These are phyloP conservation scores for Drosophila nikananu DNA, from an alignment of 1,140 invertebrate genomes.

Conservation along the genomic window DNA sequence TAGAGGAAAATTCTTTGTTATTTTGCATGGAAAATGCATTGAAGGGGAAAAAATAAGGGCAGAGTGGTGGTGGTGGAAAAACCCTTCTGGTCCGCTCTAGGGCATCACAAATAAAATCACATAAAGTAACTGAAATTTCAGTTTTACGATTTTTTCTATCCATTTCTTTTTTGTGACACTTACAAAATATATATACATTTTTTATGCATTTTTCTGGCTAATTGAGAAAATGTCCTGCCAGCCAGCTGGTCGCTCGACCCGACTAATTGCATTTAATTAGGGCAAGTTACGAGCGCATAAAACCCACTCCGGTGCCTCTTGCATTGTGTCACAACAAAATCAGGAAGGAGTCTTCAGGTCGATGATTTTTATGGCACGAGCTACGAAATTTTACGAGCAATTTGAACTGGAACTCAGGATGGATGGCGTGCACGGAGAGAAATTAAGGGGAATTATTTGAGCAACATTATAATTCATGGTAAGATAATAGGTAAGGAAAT, in stretches of 20 bases:
- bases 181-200: conserved; percentile 46
- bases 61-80: conserved; percentile 19
- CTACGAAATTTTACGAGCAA: conserved; percentile 48
- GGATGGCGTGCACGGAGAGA: background rate
- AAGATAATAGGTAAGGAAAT: background rate
- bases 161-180: conserved; percentile 62
- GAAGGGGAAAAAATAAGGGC: conserved; percentile 6
- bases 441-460: background rate
- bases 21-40: conserved; percentile 68
- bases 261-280: conserved; percentile 67
- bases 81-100: conserved; percentile 33
- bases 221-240: conserved; percentile 55
- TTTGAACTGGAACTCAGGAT: conserved; percentile 33
- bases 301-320: conserved; percentile 28
- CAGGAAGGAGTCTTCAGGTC: conserved; percentile 31
- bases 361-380: conserved; percentile 56
- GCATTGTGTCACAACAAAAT: conserved; percentile 58
- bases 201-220: conserved; percentile 65
- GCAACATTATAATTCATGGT: background rate
- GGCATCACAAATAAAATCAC: conserved; percentile 32
- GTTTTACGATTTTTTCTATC: conserved; percentile 35
- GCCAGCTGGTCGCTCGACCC: conserved; percentile 33
- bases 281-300: conserved; percentile 56
- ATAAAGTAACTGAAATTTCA: conserved; percentile 51
- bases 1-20: conserved; percentile 31